A percentile compares a stretch with the other conserved stretches of the same genome.
These are phyloP conservation scores for Malthinus flaveolus DNA, from an alignment of 2,888 invertebrate species.

Conservation along the genomic window DNA sequence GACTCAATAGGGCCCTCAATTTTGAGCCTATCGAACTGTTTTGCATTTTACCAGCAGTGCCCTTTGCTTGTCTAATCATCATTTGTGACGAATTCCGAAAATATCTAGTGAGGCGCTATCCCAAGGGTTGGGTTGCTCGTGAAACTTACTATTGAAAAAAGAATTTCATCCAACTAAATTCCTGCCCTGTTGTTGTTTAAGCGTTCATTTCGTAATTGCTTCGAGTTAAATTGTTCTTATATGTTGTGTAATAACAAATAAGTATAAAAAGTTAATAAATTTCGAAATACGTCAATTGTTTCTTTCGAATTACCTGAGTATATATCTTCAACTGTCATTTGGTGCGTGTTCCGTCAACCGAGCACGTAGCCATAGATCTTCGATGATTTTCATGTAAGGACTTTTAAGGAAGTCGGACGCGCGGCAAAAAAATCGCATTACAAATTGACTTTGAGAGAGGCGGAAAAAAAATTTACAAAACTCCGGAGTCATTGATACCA, in stretches of 20 bases:
- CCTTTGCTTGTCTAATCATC: slow-evolving; percentile 75
- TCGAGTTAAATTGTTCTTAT: too few relatives aligned
- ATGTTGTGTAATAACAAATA: too few relatives aligned
- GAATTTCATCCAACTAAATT: too few relatives aligned
- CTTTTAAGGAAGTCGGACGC: not conserved
- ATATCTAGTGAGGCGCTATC: slow-evolving; percentile 67
- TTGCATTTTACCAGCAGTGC: slow-evolving; percentile 72
- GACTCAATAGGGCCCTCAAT: slow-evolving; percentile 65
- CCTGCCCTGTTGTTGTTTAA: too few relatives aligned
- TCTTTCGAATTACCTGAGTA: not conserved
- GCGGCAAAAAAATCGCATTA: too few relatives aligned
- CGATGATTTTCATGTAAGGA: slow-evolving; percentile 4
- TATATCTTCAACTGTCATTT: not conserved
- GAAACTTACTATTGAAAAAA: slow-evolving; percentile 73
- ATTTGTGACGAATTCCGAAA: slow-evolving; percentile 74
- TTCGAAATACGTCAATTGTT: too few relatives aligned
- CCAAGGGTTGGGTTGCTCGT: slow-evolving; percentile 71
- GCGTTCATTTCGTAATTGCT: too few relatives aligned
- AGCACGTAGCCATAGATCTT: not conserved
- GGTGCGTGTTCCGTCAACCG: not conserved
- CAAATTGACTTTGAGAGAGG: too few relatives aligned
- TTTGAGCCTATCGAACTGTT: slow-evolving; percentile 67
- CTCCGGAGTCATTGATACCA: too few relatives aligned
- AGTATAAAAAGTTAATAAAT: too few relatives aligned
- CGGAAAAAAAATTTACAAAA: too few relatives aligned